phyloP scores from a whole-genome alignment of 2,797 vertebrate genomes.

The Sparus aurata region DNA sequence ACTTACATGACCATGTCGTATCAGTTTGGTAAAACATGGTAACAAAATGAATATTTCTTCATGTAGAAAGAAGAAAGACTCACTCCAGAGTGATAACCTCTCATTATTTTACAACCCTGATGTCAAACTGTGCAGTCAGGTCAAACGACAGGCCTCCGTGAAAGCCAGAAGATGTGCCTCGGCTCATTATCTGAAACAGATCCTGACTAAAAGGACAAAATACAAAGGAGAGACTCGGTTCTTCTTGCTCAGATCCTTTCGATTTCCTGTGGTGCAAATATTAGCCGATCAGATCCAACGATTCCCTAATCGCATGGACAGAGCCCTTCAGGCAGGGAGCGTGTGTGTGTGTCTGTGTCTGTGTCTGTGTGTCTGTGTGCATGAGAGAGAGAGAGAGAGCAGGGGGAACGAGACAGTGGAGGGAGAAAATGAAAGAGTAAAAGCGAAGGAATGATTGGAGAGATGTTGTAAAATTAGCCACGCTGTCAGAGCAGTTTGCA shows the following conservation, averaged over 20 bases:
- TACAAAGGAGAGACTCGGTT: slow-evolving; percentile 35
- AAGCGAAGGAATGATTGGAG: slow-evolving; percentile 59
- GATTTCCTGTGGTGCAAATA: slow-evolving; percentile 66
- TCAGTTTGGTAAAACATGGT: neutral
- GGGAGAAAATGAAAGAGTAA: slow-evolving; percentile 56
- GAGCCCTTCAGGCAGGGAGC: slow-evolving; percentile 66
- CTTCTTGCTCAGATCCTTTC: slow-evolving; percentile 50
- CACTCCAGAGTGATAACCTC: neutral
- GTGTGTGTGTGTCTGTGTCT: slow-evolving; percentile 14
- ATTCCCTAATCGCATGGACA: slow-evolving; percentile 64
- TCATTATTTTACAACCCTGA: neutral
- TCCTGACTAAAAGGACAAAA: slow-evolving; percentile 40
- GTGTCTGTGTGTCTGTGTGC: slow-evolving; percentile 9
- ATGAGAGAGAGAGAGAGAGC: neutral
- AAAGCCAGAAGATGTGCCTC: slow-evolving; percentile 10
- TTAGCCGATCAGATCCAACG: slow-evolving; percentile 66
- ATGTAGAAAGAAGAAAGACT: neutral
- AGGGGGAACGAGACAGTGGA: slow-evolving; percentile 8
- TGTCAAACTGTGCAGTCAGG: slow-evolving; percentile 4
- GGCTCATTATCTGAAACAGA: slow-evolving; percentile 42
- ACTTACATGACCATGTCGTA: neutral
- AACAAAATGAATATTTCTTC: neutral
- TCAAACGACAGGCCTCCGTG: slow-evolving; percentile 5
- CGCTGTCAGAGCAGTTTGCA: slow-evolving; percentile 88
- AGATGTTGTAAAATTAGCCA: slow-evolving; percentile 87